Conservation (phyloP, 2,888 invertebrate species). For the Lepidochrysops patricia region DNA sequence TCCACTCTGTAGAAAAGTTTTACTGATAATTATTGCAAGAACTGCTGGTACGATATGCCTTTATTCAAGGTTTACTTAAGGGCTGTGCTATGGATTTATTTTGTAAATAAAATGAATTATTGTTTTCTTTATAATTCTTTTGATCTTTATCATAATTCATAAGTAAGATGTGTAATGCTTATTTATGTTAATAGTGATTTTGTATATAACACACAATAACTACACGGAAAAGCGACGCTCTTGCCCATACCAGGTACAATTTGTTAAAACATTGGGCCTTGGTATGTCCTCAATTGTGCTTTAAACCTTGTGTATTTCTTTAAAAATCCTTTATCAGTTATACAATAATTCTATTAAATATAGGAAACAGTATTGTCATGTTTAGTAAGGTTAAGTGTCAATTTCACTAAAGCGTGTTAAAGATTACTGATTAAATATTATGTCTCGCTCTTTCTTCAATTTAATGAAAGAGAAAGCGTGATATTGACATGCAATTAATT, state of each 20-base stretch:
- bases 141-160: too few relatives aligned
- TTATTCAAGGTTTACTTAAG: background rate
- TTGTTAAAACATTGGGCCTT: background rate
- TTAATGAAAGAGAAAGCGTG: too few relatives aligned
- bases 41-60: background rate
- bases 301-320: background rate
- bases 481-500: too few relatives aligned
- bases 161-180: background rate
- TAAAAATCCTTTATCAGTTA: background rate
- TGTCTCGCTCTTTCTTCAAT: too few relatives aligned
- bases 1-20: background rate
- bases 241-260: background rate
- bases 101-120: background rate
- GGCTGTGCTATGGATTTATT: background rate
- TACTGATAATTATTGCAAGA: background rate
- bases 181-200: background rate
- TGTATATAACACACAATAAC: background rate
- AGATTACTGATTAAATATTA: too few relatives aligned
- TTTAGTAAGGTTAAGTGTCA: slow-evolving; percentile 1
- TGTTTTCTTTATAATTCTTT: background rate
- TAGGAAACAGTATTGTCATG: background rate
- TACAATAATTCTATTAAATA: background rate
- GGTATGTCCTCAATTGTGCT: background rate
- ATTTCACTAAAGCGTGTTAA: too few relatives aligned
- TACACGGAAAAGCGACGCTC: background rate